Evolutionary conservation across 1,140 invertebrate species (phyloP).

Genomic region (Drosophila virilis): DNA sequence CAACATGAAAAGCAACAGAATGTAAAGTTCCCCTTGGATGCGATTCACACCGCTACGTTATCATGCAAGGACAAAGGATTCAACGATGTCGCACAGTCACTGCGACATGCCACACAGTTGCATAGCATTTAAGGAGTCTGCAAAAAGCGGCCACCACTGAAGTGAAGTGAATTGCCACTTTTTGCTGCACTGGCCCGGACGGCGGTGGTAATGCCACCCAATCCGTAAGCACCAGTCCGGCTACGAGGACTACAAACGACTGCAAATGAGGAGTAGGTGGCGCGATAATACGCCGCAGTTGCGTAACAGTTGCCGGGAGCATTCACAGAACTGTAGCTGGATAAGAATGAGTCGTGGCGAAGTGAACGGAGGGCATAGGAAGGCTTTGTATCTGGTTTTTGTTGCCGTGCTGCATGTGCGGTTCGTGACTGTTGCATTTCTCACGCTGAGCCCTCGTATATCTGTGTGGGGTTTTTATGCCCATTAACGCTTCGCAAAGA

Average conservation of each 20-base stretch:
- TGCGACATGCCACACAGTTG: conserved; percentile 9
- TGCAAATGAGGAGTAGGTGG: conserved; percentile 62
- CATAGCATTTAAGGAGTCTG: conserved; percentile 30
- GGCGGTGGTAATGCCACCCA: conserved; percentile 16
- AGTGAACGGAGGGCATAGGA: neutral
- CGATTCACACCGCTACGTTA: conserved; percentile 11
- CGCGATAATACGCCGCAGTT: conserved; percentile 48
- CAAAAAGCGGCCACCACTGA: conserved; percentile 46
- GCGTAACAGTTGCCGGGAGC: conserved; percentile 58
- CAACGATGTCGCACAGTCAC: conserved; percentile 7
- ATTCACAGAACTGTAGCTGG: conserved; percentile 13
- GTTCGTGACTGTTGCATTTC: conserved; percentile 61
- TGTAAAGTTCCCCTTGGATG: conserved; percentile 3
- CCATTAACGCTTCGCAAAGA: conserved; percentile 62
- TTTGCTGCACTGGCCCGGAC: conserved; percentile 44
- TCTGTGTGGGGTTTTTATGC: conserved; percentile 49
- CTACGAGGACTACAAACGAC: conserved; percentile 53
- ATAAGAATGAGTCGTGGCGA: conserved; percentile 3
- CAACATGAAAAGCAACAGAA: conserved; percentile 15
- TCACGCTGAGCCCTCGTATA: conserved; percentile 48
- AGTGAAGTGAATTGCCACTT: conserved; percentile 61
- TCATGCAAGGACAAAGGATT: conserved; percentile 20
- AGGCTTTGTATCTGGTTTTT: conserved; percentile 56
- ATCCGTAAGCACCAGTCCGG: conserved; percentile 13
- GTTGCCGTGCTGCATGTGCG: conserved; percentile 43